Base-by-base conservation (phyloP, 2,888 invertebrate genomes). In the Luperina testacea region DNA sequence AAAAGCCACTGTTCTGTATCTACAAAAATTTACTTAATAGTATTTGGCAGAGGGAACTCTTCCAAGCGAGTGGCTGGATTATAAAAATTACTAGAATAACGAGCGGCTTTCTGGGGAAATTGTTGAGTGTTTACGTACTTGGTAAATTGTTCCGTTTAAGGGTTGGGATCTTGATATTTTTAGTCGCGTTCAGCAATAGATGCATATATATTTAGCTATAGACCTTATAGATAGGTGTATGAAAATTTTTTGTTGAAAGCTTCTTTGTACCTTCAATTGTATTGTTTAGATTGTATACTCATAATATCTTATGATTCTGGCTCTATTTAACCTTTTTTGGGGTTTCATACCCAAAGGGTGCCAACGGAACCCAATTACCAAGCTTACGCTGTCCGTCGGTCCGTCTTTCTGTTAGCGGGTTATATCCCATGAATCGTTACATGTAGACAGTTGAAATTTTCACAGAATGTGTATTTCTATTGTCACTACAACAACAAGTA, bases 21-120 rank as follows among this genome's bases (percentile, higher is more conserved):
- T 90, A 90, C 91, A 90, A 90, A 93, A 92, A 92, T 91, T 91
- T 92, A 91, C 91, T 93, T 93, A 92, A 93, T 92, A 92, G 92
- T 89, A 92, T 93, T 94, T 94, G 94, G 94, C 94, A 93, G 87
- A 90, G 90, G 84, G 81, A 87, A 87, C 86, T 87, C 82, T 90
- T 90, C 83, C 90, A 90, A 89, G 84, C 81, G 87, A 87, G 80
- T 85, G 81, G 88, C 77, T 88, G 87, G 87, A 88, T 88, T 89
- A 90, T 89, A 91, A 90, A 85, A 91, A 90, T 88, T 88, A 87
- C 85, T 87, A 84, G 86, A 89, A 89, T 90, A 90, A 86, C 78
- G 82, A 78, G 75, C 27, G 51, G 48, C 32, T 68, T 77, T 80
- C 67, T 77, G 70, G 17, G 45, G 65, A 83, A 78, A 79, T 84